Evolutionary conservation across 1,140 invertebrate genomes (phyloP).

Genomic region (Andrena cerasifolii): DNA sequence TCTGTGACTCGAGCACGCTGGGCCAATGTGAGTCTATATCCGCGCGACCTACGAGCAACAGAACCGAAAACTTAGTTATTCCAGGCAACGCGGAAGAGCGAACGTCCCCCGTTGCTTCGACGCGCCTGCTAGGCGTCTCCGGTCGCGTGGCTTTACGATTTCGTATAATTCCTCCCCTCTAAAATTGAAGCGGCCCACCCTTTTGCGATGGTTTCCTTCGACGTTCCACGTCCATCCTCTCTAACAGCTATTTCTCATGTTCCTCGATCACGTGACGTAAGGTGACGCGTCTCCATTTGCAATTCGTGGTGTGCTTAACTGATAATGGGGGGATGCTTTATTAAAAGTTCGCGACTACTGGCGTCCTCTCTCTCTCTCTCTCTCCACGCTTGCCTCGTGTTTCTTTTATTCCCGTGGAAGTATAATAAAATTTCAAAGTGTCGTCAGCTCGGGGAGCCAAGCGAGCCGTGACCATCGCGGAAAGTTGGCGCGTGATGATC

Average conservation of each 20-base stretch:
- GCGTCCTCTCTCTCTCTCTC: no score
- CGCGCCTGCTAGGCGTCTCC: conserved; percentile 79
- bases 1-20: conserved; percentile 71
- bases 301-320: no score
- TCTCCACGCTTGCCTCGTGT: background rate
- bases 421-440: conserved; percentile 44
- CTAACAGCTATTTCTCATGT: background rate
- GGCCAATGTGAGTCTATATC: conserved; percentile 21
- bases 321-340: no score
- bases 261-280: no score
- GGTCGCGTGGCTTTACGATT: conserved; percentile 80
- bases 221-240: background rate
- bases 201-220: conserved; percentile 26
- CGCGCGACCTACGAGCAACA: conserved; percentile 17
- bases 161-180: conserved; percentile 64
- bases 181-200: conserved; percentile 45
- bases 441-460: background rate
- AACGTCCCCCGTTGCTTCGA: conserved; percentile 74
- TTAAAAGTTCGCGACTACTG: no score
- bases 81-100: conserved; percentile 72
- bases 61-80: conserved; percentile 76
- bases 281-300: no score
- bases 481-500: conserved; percentile 4
- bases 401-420: conserved; percentile 37
- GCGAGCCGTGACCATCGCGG: conserved; percentile 15